These are phyloP conservation scores for Metopia argyrocephala DNA, from an alignment of 2,888 invertebrate genomes.

Conservation along the genomic window DNA sequence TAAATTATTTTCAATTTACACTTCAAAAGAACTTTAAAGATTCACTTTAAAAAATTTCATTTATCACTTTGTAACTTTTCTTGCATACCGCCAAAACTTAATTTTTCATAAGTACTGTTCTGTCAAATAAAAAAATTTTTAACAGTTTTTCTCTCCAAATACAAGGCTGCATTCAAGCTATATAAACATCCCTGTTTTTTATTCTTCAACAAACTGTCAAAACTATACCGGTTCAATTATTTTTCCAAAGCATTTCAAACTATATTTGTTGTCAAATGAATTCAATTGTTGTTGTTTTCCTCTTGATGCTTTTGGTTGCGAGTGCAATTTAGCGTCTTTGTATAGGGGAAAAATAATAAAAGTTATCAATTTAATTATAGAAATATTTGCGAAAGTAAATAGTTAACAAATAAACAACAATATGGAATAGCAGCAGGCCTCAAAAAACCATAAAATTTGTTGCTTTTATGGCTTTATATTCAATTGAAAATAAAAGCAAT, in stretches of 20 bases:
- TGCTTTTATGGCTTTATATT: conserved; percentile 23
- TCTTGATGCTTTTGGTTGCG: conserved; percentile 45
- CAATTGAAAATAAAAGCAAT: conserved; percentile 5
- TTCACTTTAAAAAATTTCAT: too few species aligned
- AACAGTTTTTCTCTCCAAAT: background rate
- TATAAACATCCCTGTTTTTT: conserved; percentile 7
- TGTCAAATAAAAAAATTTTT: background rate
- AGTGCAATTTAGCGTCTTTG: conserved; percentile 18
- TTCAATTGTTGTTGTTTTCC: conserved; percentile 14
- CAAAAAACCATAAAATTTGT: conserved; percentile 13
- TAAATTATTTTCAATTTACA: too few species aligned
- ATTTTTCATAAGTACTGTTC: background rate
- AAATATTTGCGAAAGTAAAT: background rate
- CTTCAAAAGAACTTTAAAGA: too few species aligned
- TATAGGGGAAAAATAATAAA: background rate
- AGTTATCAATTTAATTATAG: background rate
- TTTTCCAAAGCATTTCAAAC: conserved; percentile 42
- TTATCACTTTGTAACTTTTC: too few species aligned
- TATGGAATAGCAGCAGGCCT: background rate
- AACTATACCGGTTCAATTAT: conserved; percentile 48
- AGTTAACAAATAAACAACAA: background rate
- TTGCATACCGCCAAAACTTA: background rate
- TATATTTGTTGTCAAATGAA: conserved; percentile 19
- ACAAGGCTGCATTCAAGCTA: background rate
- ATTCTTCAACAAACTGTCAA: conserved; percentile 16